Base-by-base conservation (phyloP, 2,113 vertebrate genomes). In the Salvelinus sp. region DNA sequence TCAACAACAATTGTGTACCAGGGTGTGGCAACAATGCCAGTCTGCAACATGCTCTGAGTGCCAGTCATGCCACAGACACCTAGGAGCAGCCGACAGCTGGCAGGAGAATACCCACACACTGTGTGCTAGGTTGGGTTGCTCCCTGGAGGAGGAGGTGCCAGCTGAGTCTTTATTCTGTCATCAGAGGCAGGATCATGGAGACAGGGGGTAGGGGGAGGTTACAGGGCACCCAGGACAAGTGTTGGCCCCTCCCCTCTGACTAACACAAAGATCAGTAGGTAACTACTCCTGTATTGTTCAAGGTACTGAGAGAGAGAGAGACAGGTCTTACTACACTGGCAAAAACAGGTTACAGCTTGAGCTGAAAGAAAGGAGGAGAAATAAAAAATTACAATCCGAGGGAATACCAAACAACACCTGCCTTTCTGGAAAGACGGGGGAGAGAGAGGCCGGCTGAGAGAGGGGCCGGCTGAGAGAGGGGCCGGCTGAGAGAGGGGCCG, bases 41-140 rank as follows among this genome's bases (percentile, higher is more conserved):
- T 83, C 83, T 86, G 48, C 27, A 30, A 76, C 25, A 85, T 14
- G 50, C 69, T 72, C 80, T 0, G 72, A 77, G 77, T 63, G 77
- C 67, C 80, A n/a, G 48, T 85, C 82, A 84, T 86, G 54, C 44
- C 33, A 77, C 27, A 85, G 20, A 69, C 6, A 73, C 70, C 20
- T 84, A 82, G 75, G 80, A 79, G 84, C 20, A 84, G 81, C 85
- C 82, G 86, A 83, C 85, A 87, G 84, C 82, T 87, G 88, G 82
- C 76, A 30, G 10, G 72, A 81, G 75, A 79, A 66, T 64, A 23
- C 74, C 74, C 76, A 76, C 79, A 57, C 2, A 50, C 82, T 87
- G 38, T 69, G 74, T 88, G 87, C 86, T 83, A 82, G 83, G 77
- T 78, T 69, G 75, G 75, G 71, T 14, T 60, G 47, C 60, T 87